phyloP scores from a whole-genome alignment of 2,888 invertebrate genomes.

The Nemapogon koenigi region DNA sequence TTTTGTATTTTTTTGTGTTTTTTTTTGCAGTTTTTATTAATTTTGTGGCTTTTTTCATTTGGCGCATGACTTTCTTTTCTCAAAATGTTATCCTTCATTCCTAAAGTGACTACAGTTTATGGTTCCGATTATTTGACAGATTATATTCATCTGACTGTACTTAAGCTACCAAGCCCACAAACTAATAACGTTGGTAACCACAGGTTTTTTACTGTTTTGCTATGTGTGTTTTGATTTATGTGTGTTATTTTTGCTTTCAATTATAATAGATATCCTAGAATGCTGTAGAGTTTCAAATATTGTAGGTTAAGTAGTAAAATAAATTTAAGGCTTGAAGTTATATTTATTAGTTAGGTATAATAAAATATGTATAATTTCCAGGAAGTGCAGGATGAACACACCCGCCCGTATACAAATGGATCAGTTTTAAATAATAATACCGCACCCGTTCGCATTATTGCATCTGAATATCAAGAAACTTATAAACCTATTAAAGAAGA shows the following conservation, averaged over 20 bases:
- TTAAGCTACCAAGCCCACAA: conserved; percentile 29
- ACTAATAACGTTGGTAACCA: no score
- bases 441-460: conserved; percentile 47
- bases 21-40: conserved; percentile 9
- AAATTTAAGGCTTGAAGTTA: no score
- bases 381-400: conserved; percentile 47
- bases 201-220: neutral
- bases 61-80: conserved; percentile 9
- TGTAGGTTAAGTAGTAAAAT: no score
- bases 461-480: conserved; percentile 39
- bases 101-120: neutral
- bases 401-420: conserved; percentile 54
- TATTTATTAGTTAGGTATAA: neutral
- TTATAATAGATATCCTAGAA: no score
- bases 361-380: conserved; percentile 18
- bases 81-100: neutral
- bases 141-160: conserved; percentile 29
- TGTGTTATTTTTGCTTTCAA: no score
- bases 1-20: no score
- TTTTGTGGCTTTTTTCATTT: conserved; percentile 16
- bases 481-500: conserved; percentile 22
- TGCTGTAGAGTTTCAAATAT: no score
- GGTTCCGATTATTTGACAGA: no score
- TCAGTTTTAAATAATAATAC: conserved; percentile 37
- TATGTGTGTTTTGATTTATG: no score